Evolutionary conservation across 1,140 invertebrate species (phyloP).

Genomic region (Antheraea pernyi): DNA sequence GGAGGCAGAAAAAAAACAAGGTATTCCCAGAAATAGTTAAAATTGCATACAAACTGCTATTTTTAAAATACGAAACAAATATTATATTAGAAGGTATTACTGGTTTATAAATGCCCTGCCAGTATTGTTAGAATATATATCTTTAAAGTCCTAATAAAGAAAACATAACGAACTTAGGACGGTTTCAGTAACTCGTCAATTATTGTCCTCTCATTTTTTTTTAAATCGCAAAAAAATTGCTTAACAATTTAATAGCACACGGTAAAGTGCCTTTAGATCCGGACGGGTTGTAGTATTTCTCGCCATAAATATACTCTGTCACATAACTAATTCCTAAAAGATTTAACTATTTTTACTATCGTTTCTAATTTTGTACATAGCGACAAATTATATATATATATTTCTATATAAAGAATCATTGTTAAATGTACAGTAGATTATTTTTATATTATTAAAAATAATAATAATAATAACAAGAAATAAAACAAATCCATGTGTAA

Average conservation of each 20-base stretch:
- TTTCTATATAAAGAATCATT: conserved; percentile 70
- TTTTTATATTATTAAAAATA: conserved; percentile 56
- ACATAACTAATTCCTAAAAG: conserved; percentile 65
- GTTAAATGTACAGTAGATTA: conserved; percentile 75
- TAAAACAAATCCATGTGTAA: conserved; percentile 70
- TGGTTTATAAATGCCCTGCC: too few relatives aligned
- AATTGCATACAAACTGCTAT: too few relatives aligned
- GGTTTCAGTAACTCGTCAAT: too few relatives aligned
- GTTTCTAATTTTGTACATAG: conserved; percentile 72
- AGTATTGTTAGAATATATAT: too few relatives aligned
- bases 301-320: conserved; percentile 13
- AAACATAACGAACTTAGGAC: too few relatives aligned
- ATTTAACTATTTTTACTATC: conserved; percentile 75
- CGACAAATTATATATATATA: conserved; percentile 62
- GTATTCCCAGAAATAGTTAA: too few relatives aligned
- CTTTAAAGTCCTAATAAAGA: too few relatives aligned
- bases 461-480: conserved; percentile 24
- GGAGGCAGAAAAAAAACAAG: too few relatives aligned
- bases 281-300: conserved; percentile 13
- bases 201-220: too few relatives aligned
- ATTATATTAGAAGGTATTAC: too few relatives aligned
- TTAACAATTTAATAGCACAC: background rate
- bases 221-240: too few relatives aligned
- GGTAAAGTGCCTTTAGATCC: conserved; percentile 45
- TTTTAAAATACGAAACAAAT: too few relatives aligned